Evolutionary conservation across 2,797 vertebrate species (phyloP).

Genomic region (Hemibagrus guttatus): DNA sequence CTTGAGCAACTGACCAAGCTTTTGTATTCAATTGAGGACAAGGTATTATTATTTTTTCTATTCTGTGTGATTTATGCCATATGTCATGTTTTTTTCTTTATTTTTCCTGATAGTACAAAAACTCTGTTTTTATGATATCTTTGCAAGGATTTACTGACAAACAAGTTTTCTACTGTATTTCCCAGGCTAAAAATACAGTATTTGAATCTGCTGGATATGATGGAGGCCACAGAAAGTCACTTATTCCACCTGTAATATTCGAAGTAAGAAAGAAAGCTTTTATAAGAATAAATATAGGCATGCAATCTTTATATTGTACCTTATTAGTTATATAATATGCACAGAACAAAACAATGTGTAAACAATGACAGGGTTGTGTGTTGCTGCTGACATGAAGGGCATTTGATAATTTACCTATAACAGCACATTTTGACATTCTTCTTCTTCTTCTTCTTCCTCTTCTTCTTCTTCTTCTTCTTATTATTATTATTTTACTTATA

Average conservation of each 20-base stretch:
- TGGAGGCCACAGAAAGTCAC: slow-evolving; percentile 83
- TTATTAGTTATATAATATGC: slow-evolving; percentile 10
- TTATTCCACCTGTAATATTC: slow-evolving; percentile 89
- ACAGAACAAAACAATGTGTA: neutral
- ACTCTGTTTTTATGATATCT: neutral
- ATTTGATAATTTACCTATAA: neutral
- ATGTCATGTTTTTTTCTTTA: neutral
- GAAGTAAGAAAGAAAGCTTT: slow-evolving; percentile 77
- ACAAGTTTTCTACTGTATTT: slow-evolving; percentile 5
- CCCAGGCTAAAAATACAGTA: slow-evolving; percentile 70
- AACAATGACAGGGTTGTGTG: neutral
- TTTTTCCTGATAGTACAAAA: neutral
- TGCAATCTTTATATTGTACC: neutral
- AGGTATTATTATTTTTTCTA: slow-evolving; percentile 73
- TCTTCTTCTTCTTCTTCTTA: neutral
- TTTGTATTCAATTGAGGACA: slow-evolving; percentile 92
- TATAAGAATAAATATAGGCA: neutral
- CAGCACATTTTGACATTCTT: neutral
- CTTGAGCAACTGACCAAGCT: slow-evolving; percentile 88
- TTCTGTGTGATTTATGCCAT: neutral
- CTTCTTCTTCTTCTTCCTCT: neutral
- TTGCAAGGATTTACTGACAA: neutral
- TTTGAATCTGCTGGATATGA: slow-evolving; percentile 79
- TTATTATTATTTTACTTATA: neutral
- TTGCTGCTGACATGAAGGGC: neutral